Evolutionary conservation across 2,888 invertebrate species (phyloP).

Genomic region (Stenolophus ochropezus): DNA sequence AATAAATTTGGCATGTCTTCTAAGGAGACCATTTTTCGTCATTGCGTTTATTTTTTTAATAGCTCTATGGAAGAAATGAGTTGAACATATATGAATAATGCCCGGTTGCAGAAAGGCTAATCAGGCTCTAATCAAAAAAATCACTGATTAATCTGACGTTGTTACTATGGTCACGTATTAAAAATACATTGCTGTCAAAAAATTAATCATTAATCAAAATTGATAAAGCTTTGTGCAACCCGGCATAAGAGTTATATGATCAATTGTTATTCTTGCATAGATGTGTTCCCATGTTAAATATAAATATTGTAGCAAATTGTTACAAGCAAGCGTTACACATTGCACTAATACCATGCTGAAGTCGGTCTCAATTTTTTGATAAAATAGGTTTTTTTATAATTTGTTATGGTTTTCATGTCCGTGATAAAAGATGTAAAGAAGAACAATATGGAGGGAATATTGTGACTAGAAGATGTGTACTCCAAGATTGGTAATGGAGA

Average conservation of each 20-base stretch:
- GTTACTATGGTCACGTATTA: not conserved
- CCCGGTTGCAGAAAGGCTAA: no score
- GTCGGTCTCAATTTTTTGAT: conserved; percentile 3
- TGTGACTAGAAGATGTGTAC: not conserved
- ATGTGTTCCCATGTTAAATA: not conserved
- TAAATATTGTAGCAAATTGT: conserved; percentile 7
- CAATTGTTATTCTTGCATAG: not conserved
- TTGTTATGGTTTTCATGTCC: not conserved
- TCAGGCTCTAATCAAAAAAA: no score
- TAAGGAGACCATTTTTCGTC: not conserved
- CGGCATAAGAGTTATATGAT: not conserved
- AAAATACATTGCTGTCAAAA: no score
- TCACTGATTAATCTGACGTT: not conserved
- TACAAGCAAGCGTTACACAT: not conserved
- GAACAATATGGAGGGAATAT: conserved; percentile 3
- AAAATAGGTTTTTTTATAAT: conserved; percentile 2
- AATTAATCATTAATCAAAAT: no score
- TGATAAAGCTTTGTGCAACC: no score
- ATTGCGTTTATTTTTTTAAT: not conserved
- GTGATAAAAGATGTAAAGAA: not conserved
- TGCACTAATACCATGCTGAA: conserved; percentile 5
- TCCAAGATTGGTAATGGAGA: not conserved
- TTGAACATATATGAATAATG: conserved; percentile 8
- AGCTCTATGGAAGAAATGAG: not conserved
- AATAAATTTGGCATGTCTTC: not conserved